Conservation (phyloP, 92 coral and sea anemone genomes). For the Actinernus sp. region DNA sequence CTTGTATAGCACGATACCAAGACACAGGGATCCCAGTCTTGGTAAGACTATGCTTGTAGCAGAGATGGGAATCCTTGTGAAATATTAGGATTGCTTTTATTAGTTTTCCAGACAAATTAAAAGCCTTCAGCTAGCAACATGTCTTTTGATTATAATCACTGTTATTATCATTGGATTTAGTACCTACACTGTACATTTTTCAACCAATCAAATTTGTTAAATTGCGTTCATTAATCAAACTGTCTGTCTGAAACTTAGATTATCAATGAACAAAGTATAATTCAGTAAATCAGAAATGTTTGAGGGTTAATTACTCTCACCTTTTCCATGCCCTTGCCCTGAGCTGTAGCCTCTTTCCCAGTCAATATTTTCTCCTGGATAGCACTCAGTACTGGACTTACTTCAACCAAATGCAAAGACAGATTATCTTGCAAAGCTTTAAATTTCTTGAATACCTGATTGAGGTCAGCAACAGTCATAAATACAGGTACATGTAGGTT, state of each 20-base stretch:
- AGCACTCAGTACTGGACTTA: constrained; percentile 87
- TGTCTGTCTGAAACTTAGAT: too few relatives aligned
- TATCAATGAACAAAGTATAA: too few relatives aligned
- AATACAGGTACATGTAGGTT: background rate
- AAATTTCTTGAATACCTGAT: constrained; percentile 88
- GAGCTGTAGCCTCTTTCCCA: constrained; percentile 11
- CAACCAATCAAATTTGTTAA: background rate
- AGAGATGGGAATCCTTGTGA: constrained; percentile 9
- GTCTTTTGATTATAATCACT: too few relatives aligned
- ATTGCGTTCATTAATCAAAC: background rate
- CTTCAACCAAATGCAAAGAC: constrained; percentile 81
- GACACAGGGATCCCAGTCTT: constrained; percentile 77
- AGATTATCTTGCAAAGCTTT: constrained; percentile 64
- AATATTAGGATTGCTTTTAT: background rate
- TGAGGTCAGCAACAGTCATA: too few relatives aligned
- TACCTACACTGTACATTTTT: background rate
- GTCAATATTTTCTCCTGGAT: constrained; percentile 75
- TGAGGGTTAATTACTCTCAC: too few relatives aligned
- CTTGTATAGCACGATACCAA: constrained; percentile 81
- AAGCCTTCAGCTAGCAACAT: too few relatives aligned
- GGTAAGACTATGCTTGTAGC: constrained; percentile 62
- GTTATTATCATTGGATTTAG: too few relatives aligned
- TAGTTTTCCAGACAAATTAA: background rate
- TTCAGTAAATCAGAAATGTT: too few relatives aligned
- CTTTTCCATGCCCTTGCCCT: too few relatives aligned